Percentiles rank a stretch among this genome's conserved stretches.
Conservation (phyloP, 2,113 vertebrate species). For the Rhea americana region DNA sequence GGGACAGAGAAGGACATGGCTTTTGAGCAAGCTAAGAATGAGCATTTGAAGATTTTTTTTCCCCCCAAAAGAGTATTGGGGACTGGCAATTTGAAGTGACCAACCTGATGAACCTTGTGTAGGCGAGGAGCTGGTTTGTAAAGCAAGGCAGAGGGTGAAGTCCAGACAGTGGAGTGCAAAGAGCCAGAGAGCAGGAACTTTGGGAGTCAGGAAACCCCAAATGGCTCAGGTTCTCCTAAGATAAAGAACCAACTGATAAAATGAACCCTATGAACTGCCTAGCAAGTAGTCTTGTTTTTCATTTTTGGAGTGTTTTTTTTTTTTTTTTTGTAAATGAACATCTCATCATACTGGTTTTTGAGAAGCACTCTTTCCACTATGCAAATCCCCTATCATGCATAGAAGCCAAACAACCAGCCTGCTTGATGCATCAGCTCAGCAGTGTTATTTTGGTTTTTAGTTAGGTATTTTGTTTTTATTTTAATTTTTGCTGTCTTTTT, state of each 20-base stretch:
- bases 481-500: neutral
- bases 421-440: neutral
- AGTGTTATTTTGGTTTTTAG: neutral
- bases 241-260: neutral
- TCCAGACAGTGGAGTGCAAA: fast-evolving
- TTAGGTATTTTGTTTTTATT: neutral
- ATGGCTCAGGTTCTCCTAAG: neutral
- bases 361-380: neutral
- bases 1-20: neutral
- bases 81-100: neutral
- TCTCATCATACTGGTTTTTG: neutral
- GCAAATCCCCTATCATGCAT: fast-evolving
- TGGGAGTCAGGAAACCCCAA: neutral
- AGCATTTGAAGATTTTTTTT: neutral
- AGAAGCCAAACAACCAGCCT: neutral
- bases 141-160: neutral
- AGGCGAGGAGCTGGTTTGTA: neutral
- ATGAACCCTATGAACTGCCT: neutral
- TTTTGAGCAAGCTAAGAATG: neutral
- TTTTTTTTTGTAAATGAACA: neutral
- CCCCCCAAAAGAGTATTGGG: neutral
- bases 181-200: neutral
- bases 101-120: fast-evolving
- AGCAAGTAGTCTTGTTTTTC: neutral
- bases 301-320: neutral